Percentiles rank a stretch among this genome's conserved stretches.
Conservation (phyloP, 2,113 vertebrate genomes). For the Oceanites oceanicus region DNA sequence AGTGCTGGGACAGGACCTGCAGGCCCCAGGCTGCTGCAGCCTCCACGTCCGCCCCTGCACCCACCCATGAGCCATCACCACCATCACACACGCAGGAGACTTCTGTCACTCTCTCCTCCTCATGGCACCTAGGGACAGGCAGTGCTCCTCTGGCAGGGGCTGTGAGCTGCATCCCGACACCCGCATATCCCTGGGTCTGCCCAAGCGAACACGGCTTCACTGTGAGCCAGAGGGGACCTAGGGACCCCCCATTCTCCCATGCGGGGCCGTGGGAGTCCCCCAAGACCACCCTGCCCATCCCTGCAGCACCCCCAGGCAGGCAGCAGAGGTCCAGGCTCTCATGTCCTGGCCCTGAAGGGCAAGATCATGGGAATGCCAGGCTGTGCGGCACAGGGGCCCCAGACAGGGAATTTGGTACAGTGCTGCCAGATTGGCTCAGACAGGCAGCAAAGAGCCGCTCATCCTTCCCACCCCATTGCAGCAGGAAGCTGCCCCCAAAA, state of each 20-base stretch:
- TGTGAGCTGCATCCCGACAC: neutral
- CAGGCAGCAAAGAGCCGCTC: neutral
- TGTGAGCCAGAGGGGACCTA: neutral
- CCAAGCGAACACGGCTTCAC: neutral
- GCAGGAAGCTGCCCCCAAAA: neutral
- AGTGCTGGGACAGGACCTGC: neutral
- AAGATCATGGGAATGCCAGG: neutral
- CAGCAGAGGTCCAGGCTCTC: neutral
- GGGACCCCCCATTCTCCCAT: neutral
- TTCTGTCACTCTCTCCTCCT: neutral
- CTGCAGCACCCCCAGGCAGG: neutral
- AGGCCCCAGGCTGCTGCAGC: neutral
- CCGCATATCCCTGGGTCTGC: neutral
- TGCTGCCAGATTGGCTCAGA: neutral
- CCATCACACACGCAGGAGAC: neutral
- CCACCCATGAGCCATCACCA: fast-evolving
- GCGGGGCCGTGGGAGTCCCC: fast-evolving
- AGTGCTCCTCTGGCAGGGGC: neutral
- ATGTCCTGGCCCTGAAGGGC: fast-evolving
- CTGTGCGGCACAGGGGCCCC: fast-evolving
- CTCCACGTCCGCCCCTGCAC: fast-evolving
- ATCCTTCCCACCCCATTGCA: neutral
- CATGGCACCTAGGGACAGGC: neutral
- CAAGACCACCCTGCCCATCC: neutral
- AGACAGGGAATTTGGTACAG: neutral